These are phyloP conservation scores for Neodiprion pinetum DNA, from an alignment of 1,140 invertebrate genomes.

Conservation along the genomic window DNA sequence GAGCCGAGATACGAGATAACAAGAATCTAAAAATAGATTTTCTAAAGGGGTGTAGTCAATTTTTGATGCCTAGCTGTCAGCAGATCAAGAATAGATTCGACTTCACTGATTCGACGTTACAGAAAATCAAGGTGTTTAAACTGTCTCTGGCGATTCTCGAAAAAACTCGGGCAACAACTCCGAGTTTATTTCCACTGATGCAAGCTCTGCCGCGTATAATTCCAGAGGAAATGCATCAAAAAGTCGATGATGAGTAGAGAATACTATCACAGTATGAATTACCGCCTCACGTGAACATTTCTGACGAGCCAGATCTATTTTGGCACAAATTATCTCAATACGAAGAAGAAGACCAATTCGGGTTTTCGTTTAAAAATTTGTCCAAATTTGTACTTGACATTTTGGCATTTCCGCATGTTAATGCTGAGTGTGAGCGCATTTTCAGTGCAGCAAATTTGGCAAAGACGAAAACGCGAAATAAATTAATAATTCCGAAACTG, in stretches of 20 bases:
- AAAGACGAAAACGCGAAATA: conserved; percentile 27
- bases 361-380: conserved; percentile 26
- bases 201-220: conserved; percentile 25
- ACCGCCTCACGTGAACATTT: conserved; percentile 23
- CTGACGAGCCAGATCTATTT: conserved; percentile 25
- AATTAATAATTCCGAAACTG: conserved; percentile 25
- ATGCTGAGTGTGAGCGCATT: conserved; percentile 27
- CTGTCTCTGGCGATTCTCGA: conserved; percentile 16
- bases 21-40: conserved; percentile 28
- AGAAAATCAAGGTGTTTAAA: conserved; percentile 20
- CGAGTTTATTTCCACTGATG: conserved; percentile 22
- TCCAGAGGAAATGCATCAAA: conserved; percentile 12
- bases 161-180: conserved; percentile 10
- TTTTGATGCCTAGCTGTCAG: conserved; percentile 19
- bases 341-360: conserved; percentile 21
- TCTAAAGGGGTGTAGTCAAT: conserved; percentile 19
- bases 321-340: conserved; percentile 25
- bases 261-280: conserved; percentile 26
- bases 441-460: conserved; percentile 27
- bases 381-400: conserved; percentile 31
- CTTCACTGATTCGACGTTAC: conserved; percentile 24
- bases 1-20: conserved; percentile 26
- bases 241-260: conserved; percentile 29
- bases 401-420: conserved; percentile 29
- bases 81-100: conserved; percentile 28